Conservation (phyloP, 2,113 vertebrate genomes). For the Albula goreensis region DNA sequence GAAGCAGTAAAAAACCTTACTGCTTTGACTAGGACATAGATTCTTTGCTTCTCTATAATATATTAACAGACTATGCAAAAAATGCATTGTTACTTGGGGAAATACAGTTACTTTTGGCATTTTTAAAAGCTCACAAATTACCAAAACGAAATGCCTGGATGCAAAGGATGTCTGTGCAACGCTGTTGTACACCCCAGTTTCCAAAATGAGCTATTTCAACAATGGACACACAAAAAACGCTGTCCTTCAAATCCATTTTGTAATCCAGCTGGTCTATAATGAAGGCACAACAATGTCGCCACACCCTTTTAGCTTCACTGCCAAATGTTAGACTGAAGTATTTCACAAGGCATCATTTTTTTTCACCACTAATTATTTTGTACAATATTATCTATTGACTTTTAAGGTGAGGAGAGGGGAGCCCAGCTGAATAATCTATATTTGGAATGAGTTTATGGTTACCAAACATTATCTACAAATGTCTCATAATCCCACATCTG, state of each 20-base stretch:
- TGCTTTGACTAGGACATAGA: background rate
- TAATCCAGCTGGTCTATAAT: constrained; percentile 4
- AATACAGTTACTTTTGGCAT: constrained; percentile 18
- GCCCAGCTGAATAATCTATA: background rate
- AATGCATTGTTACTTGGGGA: constrained; percentile 10
- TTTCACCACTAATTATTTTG: background rate
- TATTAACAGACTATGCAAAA: constrained; percentile 8
- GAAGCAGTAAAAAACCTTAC: background rate
- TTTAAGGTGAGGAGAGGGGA: background rate
- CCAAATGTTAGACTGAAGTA: constrained; percentile 10
- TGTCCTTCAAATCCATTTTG: background rate
- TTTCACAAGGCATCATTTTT: background rate
- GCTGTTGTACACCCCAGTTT: background rate
- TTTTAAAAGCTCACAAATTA: constrained; percentile 7
- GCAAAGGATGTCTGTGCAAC: background rate
- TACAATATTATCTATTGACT: constrained; percentile 4
- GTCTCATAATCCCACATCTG: background rate
- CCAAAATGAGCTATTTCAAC: background rate
- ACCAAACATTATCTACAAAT: background rate
- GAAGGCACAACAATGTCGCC: constrained; percentile 21
- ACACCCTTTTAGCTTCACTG: constrained; percentile 5
- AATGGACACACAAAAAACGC: background rate
- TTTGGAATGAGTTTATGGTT: background rate
- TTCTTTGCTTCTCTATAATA: constrained; percentile 1
- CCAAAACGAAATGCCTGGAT: background rate